phyloP scores from a whole-genome alignment of 1,140 invertebrate species.

The Myzus persicae region DNA sequence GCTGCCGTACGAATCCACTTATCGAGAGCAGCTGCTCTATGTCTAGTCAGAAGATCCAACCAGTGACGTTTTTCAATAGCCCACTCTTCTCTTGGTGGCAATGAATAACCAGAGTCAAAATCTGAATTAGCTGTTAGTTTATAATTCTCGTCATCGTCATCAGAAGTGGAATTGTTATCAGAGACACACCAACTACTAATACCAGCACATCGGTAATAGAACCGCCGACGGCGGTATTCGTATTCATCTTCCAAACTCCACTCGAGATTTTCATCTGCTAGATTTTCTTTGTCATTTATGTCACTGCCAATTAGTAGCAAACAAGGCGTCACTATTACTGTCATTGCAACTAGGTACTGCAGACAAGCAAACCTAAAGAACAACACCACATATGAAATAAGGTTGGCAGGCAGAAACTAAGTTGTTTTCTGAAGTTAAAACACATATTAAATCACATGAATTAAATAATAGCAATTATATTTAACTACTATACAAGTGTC shows the following conservation, averaged over 20 bases:
- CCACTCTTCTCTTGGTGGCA: neutral
- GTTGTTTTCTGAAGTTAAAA: neutral
- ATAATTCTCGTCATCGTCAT: neutral
- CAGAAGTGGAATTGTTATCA: neutral
- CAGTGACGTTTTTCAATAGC: neutral
- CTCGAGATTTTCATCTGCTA: neutral
- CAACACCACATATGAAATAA: conserved; percentile 50
- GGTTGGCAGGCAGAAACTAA: neutral
- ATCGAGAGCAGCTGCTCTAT: conserved; percentile 82
- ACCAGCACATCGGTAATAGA: conserved; percentile 12
- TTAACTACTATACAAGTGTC: too few relatives aligned
- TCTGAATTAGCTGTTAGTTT: neutral
- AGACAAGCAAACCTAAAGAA: conserved; percentile 80
- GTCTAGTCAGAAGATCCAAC: neutral
- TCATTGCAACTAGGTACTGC: conserved; percentile 86
- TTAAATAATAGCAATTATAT: neutral
- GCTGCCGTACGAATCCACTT: conserved; percentile 94
- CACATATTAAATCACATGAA: neutral
- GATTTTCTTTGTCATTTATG: neutral
- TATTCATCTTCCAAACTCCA: conserved; percentile 44
- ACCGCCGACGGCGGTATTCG: neutral
- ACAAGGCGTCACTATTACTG: conserved; percentile 64
- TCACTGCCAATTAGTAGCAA: neutral
- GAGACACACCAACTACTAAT: neutral
- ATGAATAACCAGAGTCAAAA: neutral